Conservation (phyloP, 2,113 vertebrate genomes). For the Toxotes chatareus region DNA sequence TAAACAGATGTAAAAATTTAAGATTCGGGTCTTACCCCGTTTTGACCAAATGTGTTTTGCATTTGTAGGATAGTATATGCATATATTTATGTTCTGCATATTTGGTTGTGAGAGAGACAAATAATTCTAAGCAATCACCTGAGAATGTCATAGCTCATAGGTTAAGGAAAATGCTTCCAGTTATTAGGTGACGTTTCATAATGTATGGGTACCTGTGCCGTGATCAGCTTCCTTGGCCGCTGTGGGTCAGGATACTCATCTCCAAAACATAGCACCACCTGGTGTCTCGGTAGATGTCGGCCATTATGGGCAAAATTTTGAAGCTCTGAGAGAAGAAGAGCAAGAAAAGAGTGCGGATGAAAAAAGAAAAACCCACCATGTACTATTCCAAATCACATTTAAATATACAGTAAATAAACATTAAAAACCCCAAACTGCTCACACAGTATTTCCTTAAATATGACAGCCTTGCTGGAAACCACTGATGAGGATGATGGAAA, state of each 20-base stretch:
- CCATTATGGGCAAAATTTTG: slow-evolving; percentile 92
- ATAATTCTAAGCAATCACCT: no score
- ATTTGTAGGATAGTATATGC: background rate
- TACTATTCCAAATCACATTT: background rate
- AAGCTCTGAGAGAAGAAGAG: slow-evolving; percentile 84
- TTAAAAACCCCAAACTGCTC: background rate
- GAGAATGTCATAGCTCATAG: no score
- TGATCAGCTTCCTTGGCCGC: slow-evolving; percentile 94
- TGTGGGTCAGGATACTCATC: slow-evolving; percentile 96
- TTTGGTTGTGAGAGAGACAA: no score
- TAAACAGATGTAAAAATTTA: no score
- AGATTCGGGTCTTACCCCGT: no score
- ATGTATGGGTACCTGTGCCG: slow-evolving; percentile 87
- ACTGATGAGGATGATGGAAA: slow-evolving; percentile 54
- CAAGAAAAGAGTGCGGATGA: background rate
- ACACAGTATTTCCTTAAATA: slow-evolving; percentile 9
- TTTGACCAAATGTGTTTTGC: background rate
- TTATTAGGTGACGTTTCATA: background rate
- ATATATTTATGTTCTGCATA: background rate
- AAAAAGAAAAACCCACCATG: background rate
- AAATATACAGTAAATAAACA: background rate
- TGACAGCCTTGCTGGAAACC: slow-evolving; percentile 50
- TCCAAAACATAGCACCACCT: slow-evolving; percentile 94
- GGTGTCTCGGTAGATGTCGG: slow-evolving; percentile 90
- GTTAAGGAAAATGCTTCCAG: background rate